Conservation (phyloP, 2,113 vertebrate species). For the Xenopus tropicalis region DNA sequence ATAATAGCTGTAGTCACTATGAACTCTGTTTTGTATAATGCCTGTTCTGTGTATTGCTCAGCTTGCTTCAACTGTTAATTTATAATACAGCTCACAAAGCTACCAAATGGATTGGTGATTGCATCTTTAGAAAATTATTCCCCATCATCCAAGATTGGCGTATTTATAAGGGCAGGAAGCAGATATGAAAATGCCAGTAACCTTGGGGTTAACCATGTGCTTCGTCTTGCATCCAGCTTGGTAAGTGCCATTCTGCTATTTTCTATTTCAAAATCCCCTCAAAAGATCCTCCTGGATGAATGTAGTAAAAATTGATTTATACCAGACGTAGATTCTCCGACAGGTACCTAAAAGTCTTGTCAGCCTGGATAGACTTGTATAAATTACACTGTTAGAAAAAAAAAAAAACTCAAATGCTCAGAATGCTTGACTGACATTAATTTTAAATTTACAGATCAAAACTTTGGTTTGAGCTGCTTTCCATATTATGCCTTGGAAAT, state of each 20-base stretch:
- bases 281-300: not conserved
- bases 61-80: too few species aligned
- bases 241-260: constrained; percentile 58
- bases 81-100: constrained; percentile 75
- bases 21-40: too few species aligned
- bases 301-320: too few species aligned
- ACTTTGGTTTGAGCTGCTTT: too few species aligned
- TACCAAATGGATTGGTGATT: constrained; percentile 87
- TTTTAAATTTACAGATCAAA: too few species aligned
- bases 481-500: too few species aligned
- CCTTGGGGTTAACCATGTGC: constrained; percentile 82
- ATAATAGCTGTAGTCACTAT: too few species aligned
- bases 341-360: not conserved
- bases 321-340: too few species aligned
- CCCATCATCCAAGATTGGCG: constrained; percentile 83
- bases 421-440: too few species aligned
- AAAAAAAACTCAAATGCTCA: too few species aligned
- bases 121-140: constrained; percentile 91
- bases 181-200: constrained; percentile 79
- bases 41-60: too few species aligned
- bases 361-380: not conserved
- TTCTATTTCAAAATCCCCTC: not conserved
- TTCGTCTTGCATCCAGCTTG: constrained; percentile 84
- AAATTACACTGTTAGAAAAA: too few species aligned
- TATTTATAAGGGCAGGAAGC: constrained; percentile 88